Evolutionary conservation across 2,797 vertebrate species (phyloP), one percentile per base, ranked within the genome.

Genomic region (Urocyon cinereoargenteus): DNA sequence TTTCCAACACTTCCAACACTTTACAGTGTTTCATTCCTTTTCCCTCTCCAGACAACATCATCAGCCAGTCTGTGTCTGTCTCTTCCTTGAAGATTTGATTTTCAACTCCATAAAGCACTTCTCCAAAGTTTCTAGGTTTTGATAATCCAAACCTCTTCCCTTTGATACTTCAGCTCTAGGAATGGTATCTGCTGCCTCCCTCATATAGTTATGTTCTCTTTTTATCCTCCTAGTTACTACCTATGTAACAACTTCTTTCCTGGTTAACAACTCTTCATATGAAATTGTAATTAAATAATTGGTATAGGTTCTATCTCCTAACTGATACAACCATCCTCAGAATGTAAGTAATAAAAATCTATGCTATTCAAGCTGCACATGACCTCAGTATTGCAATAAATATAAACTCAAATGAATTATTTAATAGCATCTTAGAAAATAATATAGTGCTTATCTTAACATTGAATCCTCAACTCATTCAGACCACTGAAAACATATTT

Each of bases 371-470:
- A 45, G 22, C 1, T 72, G 19, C 34, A 9, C 12, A 45, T 51
- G 84, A 79, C n/a, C 66, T 94, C 88, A 64, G 12, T 72, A 72
- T 51, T 90, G 21, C 7, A 94, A 82, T 79, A 55, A 90, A 88
- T 64, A 75, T 14, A 91, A 86, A 82, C 34, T 31, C 9, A 79
- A 79, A 88, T 90, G 18, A 91, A 84, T 90, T 57, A 14, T 93
- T 79, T 89, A 8, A 53, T 22, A 85, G 36, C 16, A 72, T 62
- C n/a, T 78, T 68, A 55, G 64, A 88, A 82, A 94, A 53, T 61
- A 66, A 72, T 55, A 78, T 15, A 6, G 40, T 36, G 8, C 8
- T 72, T 55, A 34, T n/a, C 7, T 94, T 91, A 92, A 82, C 5
- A 70, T 59, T 70, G 81, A 83, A 91, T 26, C 22, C 68, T 91